Evolutionary conservation across 1,140 invertebrate species (phyloP).

Genomic region (Neelides sp.): DNA sequence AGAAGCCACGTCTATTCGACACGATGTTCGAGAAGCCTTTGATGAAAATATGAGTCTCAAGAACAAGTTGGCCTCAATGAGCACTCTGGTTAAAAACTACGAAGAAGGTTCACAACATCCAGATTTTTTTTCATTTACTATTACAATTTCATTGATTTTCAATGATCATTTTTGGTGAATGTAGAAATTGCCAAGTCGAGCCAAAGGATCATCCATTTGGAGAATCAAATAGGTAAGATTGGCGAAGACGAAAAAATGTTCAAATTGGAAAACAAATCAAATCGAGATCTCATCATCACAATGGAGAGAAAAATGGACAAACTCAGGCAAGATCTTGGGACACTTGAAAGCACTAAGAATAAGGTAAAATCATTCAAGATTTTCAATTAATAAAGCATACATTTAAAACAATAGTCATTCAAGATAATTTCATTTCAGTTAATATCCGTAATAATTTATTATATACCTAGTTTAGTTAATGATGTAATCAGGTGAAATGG

Average conservation of each 20-base stretch:
- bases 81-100: slow-evolving; percentile 16
- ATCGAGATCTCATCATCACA: slow-evolving; percentile 11
- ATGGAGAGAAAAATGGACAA: slow-evolving; percentile 23
- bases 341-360: slow-evolving; percentile 18
- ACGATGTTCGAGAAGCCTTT: slow-evolving; percentile 10
- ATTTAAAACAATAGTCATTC: too few species aligned
- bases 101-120: too few species aligned
- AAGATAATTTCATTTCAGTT: too few species aligned
- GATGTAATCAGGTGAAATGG: too few species aligned
- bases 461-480: too few species aligned
- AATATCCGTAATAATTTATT: too few species aligned
- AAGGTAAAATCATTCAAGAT: slow-evolving; percentile 9
- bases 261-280: slow-evolving; percentile 11
- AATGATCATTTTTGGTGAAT: too few species aligned
- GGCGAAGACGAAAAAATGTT: slow-evolving; percentile 10
- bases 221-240: slow-evolving; percentile 11
- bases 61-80: slow-evolving; percentile 15
- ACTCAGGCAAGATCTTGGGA: slow-evolving; percentile 15
- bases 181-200: slow-evolving; percentile 20
- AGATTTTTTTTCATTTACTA: too few species aligned
- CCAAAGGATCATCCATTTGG: too few species aligned
- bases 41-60: slow-evolving; percentile 15
- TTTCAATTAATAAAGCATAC: neutral
- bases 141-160: too few species aligned
- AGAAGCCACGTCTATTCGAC: slow-evolving; percentile 13